Percentiles rank a stretch among this genome's conserved stretches.
phyloP scores from a whole-genome alignment of 1,140 invertebrate species.

The Vollenhovia emeryi region DNA sequence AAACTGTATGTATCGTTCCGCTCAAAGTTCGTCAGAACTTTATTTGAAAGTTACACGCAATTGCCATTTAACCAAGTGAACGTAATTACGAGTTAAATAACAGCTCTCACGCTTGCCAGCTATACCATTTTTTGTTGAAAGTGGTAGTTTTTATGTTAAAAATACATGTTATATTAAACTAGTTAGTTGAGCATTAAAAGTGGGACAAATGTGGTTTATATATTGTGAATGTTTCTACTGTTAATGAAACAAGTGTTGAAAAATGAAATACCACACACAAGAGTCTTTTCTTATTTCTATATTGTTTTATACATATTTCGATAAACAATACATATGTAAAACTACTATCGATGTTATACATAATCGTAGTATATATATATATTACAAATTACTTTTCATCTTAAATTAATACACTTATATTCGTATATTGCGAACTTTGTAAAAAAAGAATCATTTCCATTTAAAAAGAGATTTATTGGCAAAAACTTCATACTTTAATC shows the following conservation, averaged over 20 bases:
- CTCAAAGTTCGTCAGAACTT: not conserved
- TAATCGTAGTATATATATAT: not conserved
- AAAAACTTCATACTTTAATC: not conserved
- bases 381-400: not conserved
- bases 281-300: not conserved
- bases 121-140: constrained; percentile 15
- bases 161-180: not conserved
- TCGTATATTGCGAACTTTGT: not conserved
- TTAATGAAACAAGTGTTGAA: not conserved
- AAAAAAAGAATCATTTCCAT: not conserved
- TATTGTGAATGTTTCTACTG: not conserved
- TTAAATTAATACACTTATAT: not conserved
- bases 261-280: not conserved
- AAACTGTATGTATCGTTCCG: not conserved
- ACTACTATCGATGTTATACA: not conserved
- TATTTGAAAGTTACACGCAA: not conserved
- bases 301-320: constrained; percentile 18
- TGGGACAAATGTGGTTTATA: not conserved
- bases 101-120: not conserved
- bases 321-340: not conserved
- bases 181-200: not conserved
- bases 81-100: constrained; percentile 12
- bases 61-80: constrained; percentile 11
- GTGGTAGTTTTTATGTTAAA: not conserved
- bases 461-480: not conserved